phyloP scores from a whole-genome alignment of 30 jellyfish, hydroid and myxozoan genomes.

The Haliclystus octoradiatus region DNA sequence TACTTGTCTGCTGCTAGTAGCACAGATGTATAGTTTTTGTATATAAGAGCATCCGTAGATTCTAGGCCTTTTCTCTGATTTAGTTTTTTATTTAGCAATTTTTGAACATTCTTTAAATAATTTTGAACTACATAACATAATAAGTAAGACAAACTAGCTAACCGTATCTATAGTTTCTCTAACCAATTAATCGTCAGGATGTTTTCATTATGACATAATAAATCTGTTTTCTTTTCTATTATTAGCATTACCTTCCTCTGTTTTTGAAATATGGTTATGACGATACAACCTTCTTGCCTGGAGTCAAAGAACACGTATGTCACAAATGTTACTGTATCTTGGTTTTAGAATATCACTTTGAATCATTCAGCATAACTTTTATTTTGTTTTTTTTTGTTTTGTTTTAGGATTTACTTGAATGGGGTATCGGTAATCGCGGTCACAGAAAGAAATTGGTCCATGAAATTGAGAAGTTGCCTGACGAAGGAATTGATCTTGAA shows the following conservation, averaged over 20 bases:
- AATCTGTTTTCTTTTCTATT: background rate
- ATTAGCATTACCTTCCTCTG: conserved; percentile 44
- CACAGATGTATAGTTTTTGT: no score
- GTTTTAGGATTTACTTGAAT: conserved; percentile 56
- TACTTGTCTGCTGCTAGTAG: no score
- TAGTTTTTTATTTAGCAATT: no score
- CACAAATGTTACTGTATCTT: background rate
- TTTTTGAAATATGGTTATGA: conserved; percentile 79
- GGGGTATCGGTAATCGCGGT: conserved; percentile 85
- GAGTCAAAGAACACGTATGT: conserved; percentile 71
- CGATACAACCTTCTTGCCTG: conserved; percentile 75
- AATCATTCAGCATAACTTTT: background rate
- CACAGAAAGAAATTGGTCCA: conserved; percentile 71
- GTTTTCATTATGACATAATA: background rate
- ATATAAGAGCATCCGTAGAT: no score
- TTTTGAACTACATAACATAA: no score
- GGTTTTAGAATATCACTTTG: background rate
- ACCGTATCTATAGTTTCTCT: no score
- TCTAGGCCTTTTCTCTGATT: no score
- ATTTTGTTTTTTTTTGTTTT: background rate
- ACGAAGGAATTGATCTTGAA: conserved; percentile 92
- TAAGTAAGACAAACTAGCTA: no score
- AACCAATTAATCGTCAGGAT: background rate
- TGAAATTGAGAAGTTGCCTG: conserved; percentile 79
- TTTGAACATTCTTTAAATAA: no score